These are phyloP conservation scores for Pheosia gnoma DNA, from an alignment of 2,888 invertebrate genomes.

Conservation along the genomic window DNA sequence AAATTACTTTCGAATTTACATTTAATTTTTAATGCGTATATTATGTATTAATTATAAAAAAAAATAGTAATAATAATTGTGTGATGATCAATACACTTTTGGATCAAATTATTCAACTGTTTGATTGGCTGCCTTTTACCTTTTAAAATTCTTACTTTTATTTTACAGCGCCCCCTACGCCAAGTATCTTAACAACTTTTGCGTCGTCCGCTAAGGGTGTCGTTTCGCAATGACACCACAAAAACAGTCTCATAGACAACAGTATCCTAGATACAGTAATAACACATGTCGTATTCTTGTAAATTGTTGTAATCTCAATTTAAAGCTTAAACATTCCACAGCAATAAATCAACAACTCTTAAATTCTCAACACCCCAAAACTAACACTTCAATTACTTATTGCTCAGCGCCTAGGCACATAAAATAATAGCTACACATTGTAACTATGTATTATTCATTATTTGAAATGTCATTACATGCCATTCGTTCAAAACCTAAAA, in stretches of 20 bases:
- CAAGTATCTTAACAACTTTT: not conserved
- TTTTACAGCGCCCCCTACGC: not conserved
- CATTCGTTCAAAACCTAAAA: not conserved
- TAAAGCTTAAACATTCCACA: conserved; percentile 43
- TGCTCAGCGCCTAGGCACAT: conserved; percentile 13
- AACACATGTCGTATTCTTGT: conserved; percentile 16
- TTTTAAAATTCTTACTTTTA: not conserved
- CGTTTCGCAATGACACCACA: no score
- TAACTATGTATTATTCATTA: not conserved
- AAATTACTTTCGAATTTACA: conserved; percentile 78
- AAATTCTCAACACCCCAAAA: conserved; percentile 6
- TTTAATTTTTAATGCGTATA: conserved; percentile 68
- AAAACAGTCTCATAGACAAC: no score
- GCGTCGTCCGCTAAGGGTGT: no score
- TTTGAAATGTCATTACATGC: not conserved
- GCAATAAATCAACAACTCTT: conserved; percentile 16
- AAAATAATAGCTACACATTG: conserved; percentile 8
- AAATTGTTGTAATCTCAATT: conserved; percentile 38
- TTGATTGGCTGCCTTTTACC: conserved; percentile 21
- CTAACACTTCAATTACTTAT: conserved; percentile 21
- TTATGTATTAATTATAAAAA: conserved; percentile 51
- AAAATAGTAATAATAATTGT: conserved; percentile 74
- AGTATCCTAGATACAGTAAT: conserved; percentile 8
- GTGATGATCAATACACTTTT: conserved; percentile 81
- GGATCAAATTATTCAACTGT: conserved; percentile 62